These are phyloP conservation scores for Pilophorus perplexus DNA, from an alignment of 2,888 invertebrate species.

Conservation along the genomic window DNA sequence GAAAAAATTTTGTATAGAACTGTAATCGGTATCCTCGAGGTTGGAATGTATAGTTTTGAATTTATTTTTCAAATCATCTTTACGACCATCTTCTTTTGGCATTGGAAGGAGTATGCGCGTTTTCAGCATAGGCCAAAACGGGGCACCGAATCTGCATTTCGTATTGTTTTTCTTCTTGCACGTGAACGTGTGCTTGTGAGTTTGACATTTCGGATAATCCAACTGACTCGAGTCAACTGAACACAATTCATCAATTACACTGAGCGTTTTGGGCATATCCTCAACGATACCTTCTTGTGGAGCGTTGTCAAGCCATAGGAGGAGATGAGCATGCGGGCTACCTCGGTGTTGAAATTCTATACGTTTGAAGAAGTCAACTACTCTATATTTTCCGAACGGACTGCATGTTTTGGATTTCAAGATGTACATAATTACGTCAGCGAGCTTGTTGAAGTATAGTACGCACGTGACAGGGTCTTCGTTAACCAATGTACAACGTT, in stretches of 20 bases:
- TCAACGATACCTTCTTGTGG: slow-evolving; percentile 48
- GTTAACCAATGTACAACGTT: slow-evolving; percentile 32
- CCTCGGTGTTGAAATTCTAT: slow-evolving; percentile 53
- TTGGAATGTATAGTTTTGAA: neutral
- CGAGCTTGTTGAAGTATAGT: slow-evolving; percentile 49
- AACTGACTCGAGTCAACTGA: slow-evolving; percentile 49
- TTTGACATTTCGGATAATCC: slow-evolving; percentile 50
- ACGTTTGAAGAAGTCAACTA: slow-evolving; percentile 48
- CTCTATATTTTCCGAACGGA: slow-evolving; percentile 45
- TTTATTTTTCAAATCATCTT: neutral
- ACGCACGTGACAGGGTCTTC: slow-evolving; percentile 42
- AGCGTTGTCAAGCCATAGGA: slow-evolving; percentile 52
- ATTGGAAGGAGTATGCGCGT: slow-evolving; percentile 50
- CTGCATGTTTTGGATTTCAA: slow-evolving; percentile 46
- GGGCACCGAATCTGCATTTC: slow-evolving; percentile 51
- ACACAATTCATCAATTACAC: slow-evolving; percentile 51
- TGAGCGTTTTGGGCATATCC: slow-evolving; percentile 46
- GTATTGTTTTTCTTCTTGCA: slow-evolving; percentile 50
- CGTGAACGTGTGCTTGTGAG: slow-evolving; percentile 51
- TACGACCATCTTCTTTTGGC: slow-evolving; percentile 4
- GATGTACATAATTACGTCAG: slow-evolving; percentile 38
- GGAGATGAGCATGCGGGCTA: slow-evolving; percentile 53
- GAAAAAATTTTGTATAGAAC: neutral
- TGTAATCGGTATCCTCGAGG: slow-evolving; percentile 1
- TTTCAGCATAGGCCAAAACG: slow-evolving; percentile 51